phyloP scores from a whole-genome alignment of 2,113 vertebrate genomes.

The Gnathonemus echidnorhynchus region DNA sequence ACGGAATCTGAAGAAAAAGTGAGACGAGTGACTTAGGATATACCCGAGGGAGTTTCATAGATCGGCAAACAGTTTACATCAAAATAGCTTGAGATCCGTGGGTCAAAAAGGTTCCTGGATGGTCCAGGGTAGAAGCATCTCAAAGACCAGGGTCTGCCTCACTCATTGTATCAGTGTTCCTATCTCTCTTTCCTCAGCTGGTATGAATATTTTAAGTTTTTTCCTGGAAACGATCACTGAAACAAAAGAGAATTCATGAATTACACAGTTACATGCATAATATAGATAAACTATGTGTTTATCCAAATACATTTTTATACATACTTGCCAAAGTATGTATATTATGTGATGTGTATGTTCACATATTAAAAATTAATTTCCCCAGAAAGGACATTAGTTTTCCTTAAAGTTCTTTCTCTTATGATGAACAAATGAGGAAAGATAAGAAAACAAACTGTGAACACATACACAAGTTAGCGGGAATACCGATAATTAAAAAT shows the following conservation, averaged over 20 bases:
- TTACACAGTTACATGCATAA: background rate
- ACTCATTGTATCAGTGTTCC: background rate
- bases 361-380: background rate
- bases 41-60: slow-evolving; percentile 6
- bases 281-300: background rate
- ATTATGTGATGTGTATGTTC: background rate
- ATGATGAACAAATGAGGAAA: background rate
- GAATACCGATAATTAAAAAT: background rate
- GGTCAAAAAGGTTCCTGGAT: slow-evolving; percentile 3
- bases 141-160: background rate
- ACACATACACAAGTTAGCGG: background rate
- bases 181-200: background rate
- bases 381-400: background rate
- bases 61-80: slow-evolving; percentile 20
- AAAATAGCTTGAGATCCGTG: background rate
- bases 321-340: background rate
- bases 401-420: background rate
- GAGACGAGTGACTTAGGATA: background rate
- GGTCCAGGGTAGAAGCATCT: background rate
- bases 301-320: background rate
- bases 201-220: background rate
- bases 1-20: background rate
- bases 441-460: background rate
- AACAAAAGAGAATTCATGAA: background rate
- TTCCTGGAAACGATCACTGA: background rate